Evolutionary conservation across 2,888 invertebrate species (phyloP).

Genomic region (Limulus polyphemus): DNA sequence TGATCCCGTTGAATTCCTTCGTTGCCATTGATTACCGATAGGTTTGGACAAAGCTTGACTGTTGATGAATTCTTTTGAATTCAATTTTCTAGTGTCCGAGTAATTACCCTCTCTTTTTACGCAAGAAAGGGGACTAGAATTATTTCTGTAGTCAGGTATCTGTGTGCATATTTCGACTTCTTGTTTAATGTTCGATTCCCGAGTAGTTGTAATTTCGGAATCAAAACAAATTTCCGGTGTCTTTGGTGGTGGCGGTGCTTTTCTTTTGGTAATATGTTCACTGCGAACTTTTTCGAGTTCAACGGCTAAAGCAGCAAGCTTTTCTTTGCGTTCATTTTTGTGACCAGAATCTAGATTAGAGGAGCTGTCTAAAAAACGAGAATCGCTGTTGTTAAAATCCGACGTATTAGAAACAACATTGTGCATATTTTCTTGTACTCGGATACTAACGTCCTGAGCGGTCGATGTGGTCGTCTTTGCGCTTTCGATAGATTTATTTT

Average conservation of each 20-base stretch:
- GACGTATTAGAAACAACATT: too few species aligned
- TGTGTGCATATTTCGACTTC: background rate
- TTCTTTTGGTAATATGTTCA: conserved; percentile 18
- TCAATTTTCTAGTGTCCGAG: background rate
- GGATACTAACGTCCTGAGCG: too few species aligned
- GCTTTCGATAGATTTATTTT: too few species aligned
- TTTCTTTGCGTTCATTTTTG: conserved; percentile 8
- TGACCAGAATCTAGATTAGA: background rate
- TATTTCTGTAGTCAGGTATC: too few species aligned
- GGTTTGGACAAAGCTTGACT: background rate
- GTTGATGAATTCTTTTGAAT: background rate
- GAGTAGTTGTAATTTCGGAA: background rate
- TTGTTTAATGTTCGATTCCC: too few species aligned
- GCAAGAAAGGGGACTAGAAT: too few species aligned
- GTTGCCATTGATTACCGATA: background rate
- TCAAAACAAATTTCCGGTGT: conserved; percentile 6
- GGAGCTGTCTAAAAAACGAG: background rate
- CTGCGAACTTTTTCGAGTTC: conserved; percentile 19
- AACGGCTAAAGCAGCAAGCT: conserved; percentile 17
- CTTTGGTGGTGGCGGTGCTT: conserved; percentile 24
- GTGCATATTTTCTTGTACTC: too few species aligned
- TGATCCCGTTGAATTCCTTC: background rate
- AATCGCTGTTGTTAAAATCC: too few species aligned
- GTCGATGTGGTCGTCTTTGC: too few species aligned
- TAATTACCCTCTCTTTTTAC: background rate